Evolutionary conservation across 2,113 vertebrate species (phyloP).

Genomic region (Anser brachyrhynchus): DNA sequence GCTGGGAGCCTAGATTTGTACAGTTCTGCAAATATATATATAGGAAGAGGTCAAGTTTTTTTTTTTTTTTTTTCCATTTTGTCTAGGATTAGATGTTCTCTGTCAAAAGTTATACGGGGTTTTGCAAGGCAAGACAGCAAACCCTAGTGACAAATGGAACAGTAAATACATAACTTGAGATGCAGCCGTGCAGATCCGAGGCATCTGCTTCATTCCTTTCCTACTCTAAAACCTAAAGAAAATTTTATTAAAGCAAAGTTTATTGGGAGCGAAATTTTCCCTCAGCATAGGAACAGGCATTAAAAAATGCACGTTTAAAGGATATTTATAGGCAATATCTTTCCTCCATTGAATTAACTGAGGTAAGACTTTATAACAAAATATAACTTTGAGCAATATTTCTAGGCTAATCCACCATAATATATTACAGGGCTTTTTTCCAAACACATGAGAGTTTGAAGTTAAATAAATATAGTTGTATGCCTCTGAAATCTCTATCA

Average conservation of each 20-base stretch:
- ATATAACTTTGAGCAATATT: not conserved
- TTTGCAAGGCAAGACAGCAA: conserved; percentile 33
- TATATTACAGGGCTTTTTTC: not conserved
- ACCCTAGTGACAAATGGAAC: conserved; percentile 34
- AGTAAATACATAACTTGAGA: conserved; percentile 16
- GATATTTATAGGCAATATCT: not conserved
- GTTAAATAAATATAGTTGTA: not conserved
- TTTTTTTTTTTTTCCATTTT: conserved; percentile 16
- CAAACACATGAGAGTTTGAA: not conserved
- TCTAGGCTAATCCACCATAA: not conserved
- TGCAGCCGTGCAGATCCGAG: not conserved
- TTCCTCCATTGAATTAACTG: not conserved
- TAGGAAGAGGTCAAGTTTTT: not conserved
- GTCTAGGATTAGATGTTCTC: conserved; percentile 22
- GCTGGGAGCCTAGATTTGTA: conserved; percentile 18
- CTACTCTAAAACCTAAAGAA: not conserved
- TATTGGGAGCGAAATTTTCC: not conserved
- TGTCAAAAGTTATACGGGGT: conserved; percentile 9
- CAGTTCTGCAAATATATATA: conserved; percentile 17
- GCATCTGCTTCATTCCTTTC: not conserved
- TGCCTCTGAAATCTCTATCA: not conserved
- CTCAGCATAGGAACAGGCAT: not conserved
- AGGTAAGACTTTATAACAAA: not conserved
- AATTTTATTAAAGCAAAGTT: not conserved
- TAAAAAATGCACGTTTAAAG: not conserved